Percentiles rank a stretch among this genome's conserved stretches.
Conservation (phyloP, 2,888 invertebrate species). For the Caenorhabditis afra region DNA sequence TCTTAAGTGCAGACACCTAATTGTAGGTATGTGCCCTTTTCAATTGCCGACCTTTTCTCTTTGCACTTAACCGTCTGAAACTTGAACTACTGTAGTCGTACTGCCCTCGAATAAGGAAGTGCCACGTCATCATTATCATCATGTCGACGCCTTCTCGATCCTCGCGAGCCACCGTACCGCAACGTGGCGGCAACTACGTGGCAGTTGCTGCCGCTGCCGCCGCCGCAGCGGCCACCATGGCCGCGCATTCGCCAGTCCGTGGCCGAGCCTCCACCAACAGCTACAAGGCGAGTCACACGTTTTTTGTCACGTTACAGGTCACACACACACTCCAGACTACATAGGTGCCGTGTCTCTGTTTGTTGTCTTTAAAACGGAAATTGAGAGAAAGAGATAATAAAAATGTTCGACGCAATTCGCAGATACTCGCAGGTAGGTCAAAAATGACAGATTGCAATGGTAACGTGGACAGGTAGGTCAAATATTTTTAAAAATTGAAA, state of each 20-base stretch:
- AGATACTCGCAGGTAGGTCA: slow-evolving; percentile 60
- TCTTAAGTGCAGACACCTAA: no score
- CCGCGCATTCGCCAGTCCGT: slow-evolving; percentile 47
- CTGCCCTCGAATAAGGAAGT: no score
- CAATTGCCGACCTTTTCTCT: no score
- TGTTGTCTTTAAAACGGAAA: slow-evolving; percentile 7
- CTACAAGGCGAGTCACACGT: slow-evolving; percentile 31
- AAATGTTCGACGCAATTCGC: slow-evolving; percentile 60
- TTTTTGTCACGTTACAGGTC: background rate
- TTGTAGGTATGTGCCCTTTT: no score
- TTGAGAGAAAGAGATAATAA: slow-evolving; percentile 4
- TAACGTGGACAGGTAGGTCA: no score
- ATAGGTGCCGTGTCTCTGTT: slow-evolving; percentile 25
- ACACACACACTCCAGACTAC: no score
- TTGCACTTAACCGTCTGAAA: no score
- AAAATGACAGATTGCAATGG: no score
- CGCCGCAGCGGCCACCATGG: slow-evolving; percentile 1
- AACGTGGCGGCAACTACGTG: slow-evolving; percentile 24
- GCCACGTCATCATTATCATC: no score
- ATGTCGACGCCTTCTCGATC: slow-evolving; percentile 49
- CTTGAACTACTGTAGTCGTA: no score
- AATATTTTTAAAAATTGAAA: no score
- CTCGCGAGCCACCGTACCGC: slow-evolving; percentile 53
- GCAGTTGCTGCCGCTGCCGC: slow-evolving; percentile 27
- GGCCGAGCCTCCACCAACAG: slow-evolving; percentile 38